phyloP scores from a whole-genome alignment of 1,140 invertebrate genomes.

The Laupala kohalensis region DNA sequence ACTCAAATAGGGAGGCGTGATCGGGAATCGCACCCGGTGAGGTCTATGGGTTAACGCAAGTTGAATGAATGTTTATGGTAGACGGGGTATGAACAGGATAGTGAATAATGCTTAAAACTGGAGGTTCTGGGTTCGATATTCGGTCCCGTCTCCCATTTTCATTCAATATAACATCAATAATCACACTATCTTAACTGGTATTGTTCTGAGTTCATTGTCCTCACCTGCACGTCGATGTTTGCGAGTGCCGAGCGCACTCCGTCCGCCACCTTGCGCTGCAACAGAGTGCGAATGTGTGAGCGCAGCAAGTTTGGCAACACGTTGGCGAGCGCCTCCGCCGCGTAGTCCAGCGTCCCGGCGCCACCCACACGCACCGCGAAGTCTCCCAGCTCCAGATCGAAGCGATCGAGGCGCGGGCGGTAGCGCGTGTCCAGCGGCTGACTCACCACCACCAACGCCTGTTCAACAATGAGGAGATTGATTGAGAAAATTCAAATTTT shows the following conservation, averaged over 20 bases:
- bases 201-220: too few species aligned
- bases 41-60: too few species aligned
- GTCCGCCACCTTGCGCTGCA: conserved; percentile 48
- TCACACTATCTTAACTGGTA: too few species aligned
- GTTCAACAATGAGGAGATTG: neutral
- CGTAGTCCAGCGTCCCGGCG: conserved; percentile 64
- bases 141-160: too few species aligned
- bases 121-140: too few species aligned
- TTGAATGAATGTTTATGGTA: too few species aligned
- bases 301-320: conserved; percentile 66
- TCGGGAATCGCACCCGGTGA: too few species aligned
- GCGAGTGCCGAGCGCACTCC: neutral
- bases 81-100: too few species aligned
- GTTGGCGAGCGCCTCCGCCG: conserved; percentile 61
- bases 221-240: neutral
- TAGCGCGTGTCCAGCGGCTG: conserved; percentile 64
- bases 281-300: conserved; percentile 69
- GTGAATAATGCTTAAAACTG: too few species aligned
- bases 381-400: conserved; percentile 68
- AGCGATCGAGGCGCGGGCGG: conserved; percentile 49
- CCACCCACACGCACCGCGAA: conserved; percentile 51
- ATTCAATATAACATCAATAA: too few species aligned
- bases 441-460: conserved; percentile 28
- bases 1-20: too few species aligned
- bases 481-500: too few species aligned